Percentiles rank a stretch among this genome's conserved stretches.
Conservation (phyloP, 2,888 invertebrate species). For the Mellilla xanthometata region DNA sequence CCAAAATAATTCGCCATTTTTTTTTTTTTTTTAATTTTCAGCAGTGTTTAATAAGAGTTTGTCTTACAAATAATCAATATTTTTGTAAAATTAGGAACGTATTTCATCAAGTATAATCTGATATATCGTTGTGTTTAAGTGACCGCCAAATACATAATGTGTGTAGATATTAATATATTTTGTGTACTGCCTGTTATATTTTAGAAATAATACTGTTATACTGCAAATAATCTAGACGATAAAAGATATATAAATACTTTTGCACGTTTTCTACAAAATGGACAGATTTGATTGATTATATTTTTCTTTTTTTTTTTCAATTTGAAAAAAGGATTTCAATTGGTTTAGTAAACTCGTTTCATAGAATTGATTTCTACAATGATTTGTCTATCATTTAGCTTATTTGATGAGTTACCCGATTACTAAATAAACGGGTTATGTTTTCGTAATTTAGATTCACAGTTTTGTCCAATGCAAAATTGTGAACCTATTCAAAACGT, state of each 20-base stretch:
- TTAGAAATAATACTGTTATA: slow-evolving; percentile 4
- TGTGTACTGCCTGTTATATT: slow-evolving; percentile 25
- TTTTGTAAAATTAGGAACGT: background rate
- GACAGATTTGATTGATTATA: no score
- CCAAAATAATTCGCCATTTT: no score
- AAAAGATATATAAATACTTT: no score
- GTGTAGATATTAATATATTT: slow-evolving; percentile 22
- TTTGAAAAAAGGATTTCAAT: no score
- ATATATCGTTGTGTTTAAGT: slow-evolving; percentile 16
- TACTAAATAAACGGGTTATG: background rate
- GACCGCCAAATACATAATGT: slow-evolving; percentile 29
- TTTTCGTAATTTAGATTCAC: slow-evolving; percentile 23
- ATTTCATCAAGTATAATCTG: background rate
- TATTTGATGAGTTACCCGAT: no score
- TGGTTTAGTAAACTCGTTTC: no score
- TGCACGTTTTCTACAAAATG: no score
- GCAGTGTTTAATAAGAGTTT: background rate
- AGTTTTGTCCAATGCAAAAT: slow-evolving; percentile 25
- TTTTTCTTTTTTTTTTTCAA: no score
- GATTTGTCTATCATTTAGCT: no score
- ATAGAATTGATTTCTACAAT: no score
- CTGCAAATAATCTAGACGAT: background rate
- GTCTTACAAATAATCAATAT: background rate
- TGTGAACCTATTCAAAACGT: slow-evolving; percentile 52
- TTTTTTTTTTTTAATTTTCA: background rate